phyloP scores from a whole-genome alignment of 1,140 invertebrate genomes.

The Nasonia giraulti region DNA sequence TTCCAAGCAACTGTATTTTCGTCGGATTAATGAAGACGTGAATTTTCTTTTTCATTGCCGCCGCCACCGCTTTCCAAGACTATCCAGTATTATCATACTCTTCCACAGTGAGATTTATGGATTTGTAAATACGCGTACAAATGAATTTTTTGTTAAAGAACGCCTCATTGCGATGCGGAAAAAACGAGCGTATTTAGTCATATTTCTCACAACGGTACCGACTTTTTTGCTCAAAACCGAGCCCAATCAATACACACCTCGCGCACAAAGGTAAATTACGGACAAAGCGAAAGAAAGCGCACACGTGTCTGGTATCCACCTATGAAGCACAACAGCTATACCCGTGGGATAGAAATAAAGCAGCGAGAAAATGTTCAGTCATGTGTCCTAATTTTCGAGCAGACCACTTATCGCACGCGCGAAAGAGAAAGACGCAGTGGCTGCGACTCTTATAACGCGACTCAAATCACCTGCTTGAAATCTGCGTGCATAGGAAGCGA shows the following conservation, averaged over 20 bases:
- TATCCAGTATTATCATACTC: neutral
- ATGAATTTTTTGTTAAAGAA: neutral
- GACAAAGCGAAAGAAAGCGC: neutral
- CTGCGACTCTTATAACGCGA: neutral
- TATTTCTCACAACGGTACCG: neutral
- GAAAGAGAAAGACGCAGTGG: neutral
- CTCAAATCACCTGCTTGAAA: conserved; percentile 22
- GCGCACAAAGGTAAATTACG: neutral
- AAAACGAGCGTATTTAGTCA: neutral
- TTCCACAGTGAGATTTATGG: no score
- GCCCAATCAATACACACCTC: neutral
- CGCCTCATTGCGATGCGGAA: no score
- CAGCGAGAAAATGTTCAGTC: conserved; percentile 31
- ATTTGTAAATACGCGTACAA: neutral
- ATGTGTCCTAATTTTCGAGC: conserved; percentile 44
- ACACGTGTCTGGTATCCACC: neutral
- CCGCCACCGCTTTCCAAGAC: neutral
- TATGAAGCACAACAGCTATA: neutral
- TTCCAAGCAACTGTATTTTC: no score
- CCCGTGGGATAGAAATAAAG: conserved; percentile 22
- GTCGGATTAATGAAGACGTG: neutral
- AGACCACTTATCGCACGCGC: conserved; percentile 43
- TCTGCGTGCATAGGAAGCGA: conserved; percentile 35
- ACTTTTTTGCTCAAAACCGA: neutral
- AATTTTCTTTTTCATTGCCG: neutral